phyloP scores from a whole-genome alignment of 2,797 vertebrate species.

The Fistularia tabacaria region DNA sequence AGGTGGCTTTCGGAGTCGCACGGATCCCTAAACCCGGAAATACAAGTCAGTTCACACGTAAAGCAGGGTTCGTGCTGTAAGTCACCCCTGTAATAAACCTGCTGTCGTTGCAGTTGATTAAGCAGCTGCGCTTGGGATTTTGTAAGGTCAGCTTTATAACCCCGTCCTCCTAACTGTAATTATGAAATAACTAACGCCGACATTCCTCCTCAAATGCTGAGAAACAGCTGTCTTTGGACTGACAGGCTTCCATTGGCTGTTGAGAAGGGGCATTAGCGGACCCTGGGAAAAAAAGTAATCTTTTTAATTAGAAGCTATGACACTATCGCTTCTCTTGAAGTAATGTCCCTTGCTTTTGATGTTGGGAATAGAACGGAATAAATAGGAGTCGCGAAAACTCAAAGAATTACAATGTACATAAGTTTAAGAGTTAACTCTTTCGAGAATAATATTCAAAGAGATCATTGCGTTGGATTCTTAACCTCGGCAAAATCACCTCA shows the following conservation, averaged over 20 bases:
- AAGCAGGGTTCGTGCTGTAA: slow-evolving; percentile 1
- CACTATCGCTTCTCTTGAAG: not conserved
- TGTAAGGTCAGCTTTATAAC: slow-evolving; percentile 47
- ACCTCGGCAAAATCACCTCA: too few relatives aligned
- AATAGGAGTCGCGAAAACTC: too few relatives aligned
- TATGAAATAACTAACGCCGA: slow-evolving; percentile 53
- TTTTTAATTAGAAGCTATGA: slow-evolving; percentile 48
- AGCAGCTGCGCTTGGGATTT: slow-evolving; percentile 56
- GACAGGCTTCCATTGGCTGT: slow-evolving; percentile 38
- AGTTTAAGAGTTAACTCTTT: too few relatives aligned
- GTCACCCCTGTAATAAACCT: slow-evolving; percentile 42
- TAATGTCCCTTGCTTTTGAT: not conserved
- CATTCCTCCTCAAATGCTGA: slow-evolving; percentile 40
- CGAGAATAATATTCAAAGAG: too few relatives aligned
- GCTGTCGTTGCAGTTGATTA: slow-evolving; percentile 13
- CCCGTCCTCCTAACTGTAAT: slow-evolving; percentile 59
- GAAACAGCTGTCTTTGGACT: slow-evolving; percentile 64
- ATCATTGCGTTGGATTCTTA: too few relatives aligned
- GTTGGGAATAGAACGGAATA: not conserved
- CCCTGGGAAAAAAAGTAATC: slow-evolving; percentile 42
- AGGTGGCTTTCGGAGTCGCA: not conserved
- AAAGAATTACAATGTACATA: too few relatives aligned
- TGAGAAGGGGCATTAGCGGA: slow-evolving; percentile 15
- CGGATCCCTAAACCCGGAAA: slow-evolving; percentile 2
- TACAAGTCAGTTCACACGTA: slow-evolving; percentile 26